Conservation (phyloP, 64 coral and sea anemone genomes). For the Porites australiensis region DNA sequence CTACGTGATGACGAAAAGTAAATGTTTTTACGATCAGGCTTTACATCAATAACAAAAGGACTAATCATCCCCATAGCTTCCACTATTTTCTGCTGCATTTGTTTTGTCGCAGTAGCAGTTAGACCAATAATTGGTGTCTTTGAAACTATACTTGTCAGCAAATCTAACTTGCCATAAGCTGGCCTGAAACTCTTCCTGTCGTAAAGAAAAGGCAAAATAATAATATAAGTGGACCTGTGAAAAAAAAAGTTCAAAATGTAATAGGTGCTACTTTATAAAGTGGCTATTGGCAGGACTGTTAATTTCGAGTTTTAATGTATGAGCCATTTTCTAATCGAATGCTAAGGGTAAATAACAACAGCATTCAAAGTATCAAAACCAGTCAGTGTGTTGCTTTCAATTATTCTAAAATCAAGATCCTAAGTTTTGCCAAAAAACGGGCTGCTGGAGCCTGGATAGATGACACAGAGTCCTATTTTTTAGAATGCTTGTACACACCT, state of each 20-base stretch:
- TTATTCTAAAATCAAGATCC: too few relatives aligned
- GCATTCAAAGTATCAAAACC: too few relatives aligned
- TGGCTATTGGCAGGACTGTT: too few relatives aligned
- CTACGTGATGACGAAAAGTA: slow-evolving; percentile 45
- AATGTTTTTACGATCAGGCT: slow-evolving; percentile 63
- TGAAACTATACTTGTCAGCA: slow-evolving; percentile 1
- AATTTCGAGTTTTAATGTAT: too few relatives aligned
- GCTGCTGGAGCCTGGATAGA: too few relatives aligned
- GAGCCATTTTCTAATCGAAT: too few relatives aligned
- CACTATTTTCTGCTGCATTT: slow-evolving; percentile 17
- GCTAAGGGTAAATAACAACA: too few relatives aligned
- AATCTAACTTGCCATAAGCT: slow-evolving; percentile 3
- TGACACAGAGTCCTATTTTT: too few relatives aligned
- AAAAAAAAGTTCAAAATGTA: neutral
- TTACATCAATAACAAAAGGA: slow-evolving; percentile 20
- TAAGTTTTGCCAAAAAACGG: too few relatives aligned
- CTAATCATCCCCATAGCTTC: slow-evolving; percentile 28
- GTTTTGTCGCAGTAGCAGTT: slow-evolving; percentile 1
- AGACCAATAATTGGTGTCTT: neutral
- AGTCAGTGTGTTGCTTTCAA: too few relatives aligned
- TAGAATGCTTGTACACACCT: too few relatives aligned
- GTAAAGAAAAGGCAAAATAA: neutral
- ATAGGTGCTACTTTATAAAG: too few relatives aligned
- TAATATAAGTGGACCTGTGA: neutral
- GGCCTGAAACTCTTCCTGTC: slow-evolving; percentile 28